Conservation (phyloP, 2,888 invertebrate species). For the Mycalesis mineus region DNA sequence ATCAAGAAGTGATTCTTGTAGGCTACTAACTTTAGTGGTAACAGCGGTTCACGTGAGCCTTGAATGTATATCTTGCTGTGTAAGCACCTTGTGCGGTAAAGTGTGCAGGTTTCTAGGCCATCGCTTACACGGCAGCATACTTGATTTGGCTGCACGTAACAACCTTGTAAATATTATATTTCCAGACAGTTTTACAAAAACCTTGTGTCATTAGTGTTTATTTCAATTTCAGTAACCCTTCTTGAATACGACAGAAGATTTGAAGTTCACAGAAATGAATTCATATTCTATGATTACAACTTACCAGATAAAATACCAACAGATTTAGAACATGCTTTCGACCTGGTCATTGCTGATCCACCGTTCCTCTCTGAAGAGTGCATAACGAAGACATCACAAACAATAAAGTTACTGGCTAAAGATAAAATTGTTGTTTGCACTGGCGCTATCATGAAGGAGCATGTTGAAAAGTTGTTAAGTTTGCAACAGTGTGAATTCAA, state of each 20-base stretch:
- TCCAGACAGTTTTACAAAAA: no score
- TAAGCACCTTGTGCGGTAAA: no score
- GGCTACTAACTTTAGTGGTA: no score
- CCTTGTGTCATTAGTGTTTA: no score
- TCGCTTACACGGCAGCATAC: no score
- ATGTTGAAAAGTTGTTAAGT: constrained; percentile 80
- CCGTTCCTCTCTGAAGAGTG: constrained; percentile 97
- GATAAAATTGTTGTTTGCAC: constrained; percentile 91
- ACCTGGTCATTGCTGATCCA: constrained; percentile 94
- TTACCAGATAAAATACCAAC: constrained; percentile 82
- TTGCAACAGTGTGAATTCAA: constrained; percentile 83
- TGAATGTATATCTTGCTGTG: no score
- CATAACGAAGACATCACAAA: constrained; percentile 87
- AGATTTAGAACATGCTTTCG: constrained; percentile 80
- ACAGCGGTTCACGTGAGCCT: no score
- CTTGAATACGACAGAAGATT: constrained; percentile 94
- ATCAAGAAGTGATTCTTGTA: no score
- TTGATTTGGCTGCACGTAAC: no score
- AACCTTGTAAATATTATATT: no score
- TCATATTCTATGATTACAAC: constrained; percentile 93
- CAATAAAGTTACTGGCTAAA: constrained; percentile 85
- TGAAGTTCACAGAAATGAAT: constrained; percentile 86
- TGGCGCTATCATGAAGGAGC: constrained; percentile 87
- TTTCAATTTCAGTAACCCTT: constrained; percentile 78
- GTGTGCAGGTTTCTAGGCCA: no score